Conservation (phyloP, 2,797 vertebrate genomes). For the Clamator glandarius region DNA sequence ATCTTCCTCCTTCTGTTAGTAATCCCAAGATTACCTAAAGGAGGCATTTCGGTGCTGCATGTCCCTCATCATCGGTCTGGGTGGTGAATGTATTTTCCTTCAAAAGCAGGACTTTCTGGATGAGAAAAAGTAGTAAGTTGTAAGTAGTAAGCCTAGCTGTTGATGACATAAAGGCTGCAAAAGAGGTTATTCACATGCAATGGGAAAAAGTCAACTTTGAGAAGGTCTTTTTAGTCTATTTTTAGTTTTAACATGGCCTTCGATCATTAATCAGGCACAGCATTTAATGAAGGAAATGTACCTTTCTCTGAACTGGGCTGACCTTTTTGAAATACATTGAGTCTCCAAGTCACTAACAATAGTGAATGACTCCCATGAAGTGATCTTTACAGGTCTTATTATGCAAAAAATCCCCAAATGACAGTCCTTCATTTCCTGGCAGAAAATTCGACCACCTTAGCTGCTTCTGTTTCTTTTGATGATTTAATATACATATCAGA, state of each 20-base stretch:
- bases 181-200: not conserved
- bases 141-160: not conserved
- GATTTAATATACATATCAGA: not conserved
- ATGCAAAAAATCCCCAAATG: not conserved
- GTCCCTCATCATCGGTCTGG: not conserved
- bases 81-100: not conserved
- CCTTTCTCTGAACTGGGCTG: not conserved
- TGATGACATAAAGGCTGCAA: not conserved
- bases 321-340: not conserved
- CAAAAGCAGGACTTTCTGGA: not conserved
- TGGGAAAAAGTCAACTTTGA: not conserved
- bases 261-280: not conserved
- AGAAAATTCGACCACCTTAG: not conserved
- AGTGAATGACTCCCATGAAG: not conserved
- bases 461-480: not conserved
- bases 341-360: not conserved
- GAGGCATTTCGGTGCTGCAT: not conserved
- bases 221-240: not conserved
- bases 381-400: not conserved
- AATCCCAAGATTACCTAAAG: not conserved
- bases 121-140: not conserved
- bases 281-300: not conserved
- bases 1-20: not conserved
- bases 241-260: not conserved
- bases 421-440: not conserved